phyloP scores from a whole-genome alignment of 2,113 vertebrate genomes.

The Rhodinocichla rosea region DNA sequence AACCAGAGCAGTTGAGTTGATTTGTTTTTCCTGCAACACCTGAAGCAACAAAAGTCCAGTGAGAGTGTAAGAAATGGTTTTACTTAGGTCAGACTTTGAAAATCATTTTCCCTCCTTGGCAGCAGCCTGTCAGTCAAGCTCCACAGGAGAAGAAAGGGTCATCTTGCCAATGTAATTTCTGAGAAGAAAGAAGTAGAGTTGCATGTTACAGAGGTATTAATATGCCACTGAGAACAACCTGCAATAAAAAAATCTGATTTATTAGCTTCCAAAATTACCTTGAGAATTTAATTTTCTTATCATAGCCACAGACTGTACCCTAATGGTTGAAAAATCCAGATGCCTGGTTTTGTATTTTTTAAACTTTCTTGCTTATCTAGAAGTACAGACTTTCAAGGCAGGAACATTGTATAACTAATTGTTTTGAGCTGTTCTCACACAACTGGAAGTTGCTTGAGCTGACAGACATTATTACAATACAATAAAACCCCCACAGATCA shows the following conservation, averaged over 20 bases:
- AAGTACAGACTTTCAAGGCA: slow-evolving; percentile 7
- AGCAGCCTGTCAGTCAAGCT: slow-evolving; percentile 63
- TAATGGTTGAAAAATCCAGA: slow-evolving; percentile 5
- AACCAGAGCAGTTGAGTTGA: slow-evolving; percentile 38
- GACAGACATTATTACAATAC: background rate
- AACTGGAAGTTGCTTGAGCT: background rate
- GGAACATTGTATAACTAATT: slow-evolving; percentile 26
- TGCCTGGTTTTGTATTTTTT: background rate
- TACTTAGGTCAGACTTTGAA: slow-evolving; percentile 62
- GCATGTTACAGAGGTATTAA: slow-evolving; percentile 3
- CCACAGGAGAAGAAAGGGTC: slow-evolving; percentile 13
- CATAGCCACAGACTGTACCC: background rate
- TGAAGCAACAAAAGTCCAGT: slow-evolving; percentile 63
- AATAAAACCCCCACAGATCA: background rate
- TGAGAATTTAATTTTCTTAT: background rate
- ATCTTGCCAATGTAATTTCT: background rate
- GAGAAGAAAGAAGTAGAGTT: background rate
- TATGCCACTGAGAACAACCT: background rate
- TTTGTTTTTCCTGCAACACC: slow-evolving; percentile 69
- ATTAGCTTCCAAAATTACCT: background rate
- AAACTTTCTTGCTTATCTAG: slow-evolving; percentile 33
- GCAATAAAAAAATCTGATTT: background rate
- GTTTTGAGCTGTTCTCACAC: slow-evolving; percentile 26
- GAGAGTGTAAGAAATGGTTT: slow-evolving; percentile 41
- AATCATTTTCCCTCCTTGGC: slow-evolving; percentile 51